Conservation (phyloP, 2,888 invertebrate species). For the Baccha elongata region DNA sequence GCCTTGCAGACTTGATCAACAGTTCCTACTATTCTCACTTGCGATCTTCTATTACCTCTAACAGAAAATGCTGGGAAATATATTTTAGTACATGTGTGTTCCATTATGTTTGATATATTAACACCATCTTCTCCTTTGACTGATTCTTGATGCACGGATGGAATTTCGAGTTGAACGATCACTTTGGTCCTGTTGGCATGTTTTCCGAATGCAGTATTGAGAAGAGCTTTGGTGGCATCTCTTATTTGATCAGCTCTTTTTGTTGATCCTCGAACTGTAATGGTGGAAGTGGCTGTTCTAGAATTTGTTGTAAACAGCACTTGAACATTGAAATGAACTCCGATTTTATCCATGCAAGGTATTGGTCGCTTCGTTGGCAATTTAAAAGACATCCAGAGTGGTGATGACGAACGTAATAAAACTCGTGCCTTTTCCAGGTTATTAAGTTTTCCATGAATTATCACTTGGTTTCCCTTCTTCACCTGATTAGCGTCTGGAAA, state of each 20-base stretch:
- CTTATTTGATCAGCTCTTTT: slow-evolving; percentile 94
- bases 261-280: slow-evolving; percentile 95
- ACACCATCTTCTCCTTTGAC: slow-evolving; percentile 92
- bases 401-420: slow-evolving; percentile 93
- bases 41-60: slow-evolving; percentile 86
- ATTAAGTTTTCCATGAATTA: slow-evolving; percentile 95
- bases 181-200: slow-evolving; percentile 84
- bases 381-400: slow-evolving; percentile 95
- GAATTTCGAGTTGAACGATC: slow-evolving; percentile 88
- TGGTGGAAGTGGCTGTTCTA: slow-evolving; percentile 91
- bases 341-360: slow-evolving; percentile 91
- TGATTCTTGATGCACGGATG: slow-evolving; percentile 95
- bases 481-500: slow-evolving; percentile 98
- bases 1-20: slow-evolving; percentile 95
- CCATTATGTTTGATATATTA: slow-evolving; percentile 93
- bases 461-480: slow-evolving; percentile 99
- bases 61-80: slow-evolving; percentile 90
- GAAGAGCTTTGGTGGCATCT: slow-evolving; percentile 92
- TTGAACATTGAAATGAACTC: slow-evolving; percentile 93
- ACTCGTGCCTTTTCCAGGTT: slow-evolving; percentile 94
- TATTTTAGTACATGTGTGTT: slow-evolving; percentile 92
- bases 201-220: slow-evolving; percentile 89
- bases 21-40: slow-evolving; percentile 93
- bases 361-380: slow-evolving; percentile 91
- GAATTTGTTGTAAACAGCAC: slow-evolving; percentile 92